Conservation (phyloP, 2,113 vertebrate genomes). For the Variabilichromis moorii region DNA sequence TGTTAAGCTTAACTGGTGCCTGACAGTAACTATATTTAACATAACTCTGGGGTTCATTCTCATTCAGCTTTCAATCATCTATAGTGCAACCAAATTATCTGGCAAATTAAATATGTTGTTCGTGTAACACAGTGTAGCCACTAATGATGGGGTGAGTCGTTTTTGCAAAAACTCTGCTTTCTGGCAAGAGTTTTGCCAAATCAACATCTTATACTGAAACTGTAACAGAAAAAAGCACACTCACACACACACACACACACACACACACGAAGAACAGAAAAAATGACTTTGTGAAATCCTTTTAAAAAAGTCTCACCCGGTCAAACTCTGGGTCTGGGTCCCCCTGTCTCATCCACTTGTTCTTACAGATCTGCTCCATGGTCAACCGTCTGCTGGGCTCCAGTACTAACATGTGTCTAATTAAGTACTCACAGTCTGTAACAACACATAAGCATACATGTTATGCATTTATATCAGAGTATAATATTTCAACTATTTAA, state of each 20-base stretch:
- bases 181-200: not conserved
- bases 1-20: not conserved
- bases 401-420: constrained; percentile 97
- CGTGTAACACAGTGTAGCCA: not conserved
- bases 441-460: not conserved
- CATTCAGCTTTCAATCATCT: not conserved
- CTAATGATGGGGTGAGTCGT: not conserved
- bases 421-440: constrained; percentile 96
- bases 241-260: too few relatives aligned
- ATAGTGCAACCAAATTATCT: not conserved
- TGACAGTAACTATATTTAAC: not conserved
- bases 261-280: not conserved
- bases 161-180: not conserved
- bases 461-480: not conserved
- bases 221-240: not conserved
- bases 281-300: not conserved
- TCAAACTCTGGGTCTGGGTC: constrained; percentile 91
- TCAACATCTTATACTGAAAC: not conserved
- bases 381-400: constrained; percentile 90
- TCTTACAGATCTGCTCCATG: constrained; percentile 98
- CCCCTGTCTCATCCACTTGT: constrained; percentile 98
- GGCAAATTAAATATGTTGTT: not conserved
- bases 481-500: not conserved
- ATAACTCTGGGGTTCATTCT: not conserved
- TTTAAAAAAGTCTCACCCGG: constrained; percentile 72